Evolutionary conservation across 1,140 invertebrate genomes (phyloP), one percentile per base, ranked within the genome.

Genomic region (Bradysia coprophila): DNA sequence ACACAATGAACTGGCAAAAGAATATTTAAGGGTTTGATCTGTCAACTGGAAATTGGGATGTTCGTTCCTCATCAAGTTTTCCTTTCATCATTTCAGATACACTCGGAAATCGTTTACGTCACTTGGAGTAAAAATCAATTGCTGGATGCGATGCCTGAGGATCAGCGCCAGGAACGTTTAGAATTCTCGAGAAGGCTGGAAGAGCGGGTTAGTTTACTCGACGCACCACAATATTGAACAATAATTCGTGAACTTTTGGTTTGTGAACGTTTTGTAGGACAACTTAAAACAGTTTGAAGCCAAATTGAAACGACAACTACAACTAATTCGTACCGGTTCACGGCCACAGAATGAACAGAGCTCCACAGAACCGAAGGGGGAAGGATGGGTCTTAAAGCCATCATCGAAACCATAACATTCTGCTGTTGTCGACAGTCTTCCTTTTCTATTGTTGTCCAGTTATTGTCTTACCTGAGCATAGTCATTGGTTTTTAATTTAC

Each of bases 1-100:
- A 48, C 87, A 92, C 56, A 84, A 84, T 50, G 69, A 77, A 54
- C 69, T 89, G 47, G 75, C 75, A 28, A 71, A 78, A 53, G 76
- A 81, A 58, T 81, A 79, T 60, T 69, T 78, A 21, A 76, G 75
- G 55, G 73, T 78, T 49, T 62, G 52, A 41, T 57, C 54, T 11
- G 49, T 52, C n/a, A n/a, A n/a, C n/a, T 3, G 4, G 2, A 42
- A 42, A 9, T 28, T 19, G 2, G 22, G 38, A 31, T 31, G n/a
- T 38, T 44, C 37, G 15, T 46, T 34, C 40, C 39, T 33, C 32
- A n/a, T n/a, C n/a, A n/a, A n/a, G n/a, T n/a, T n/a, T 43, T 41
- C 40, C 34, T 38, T 42, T 31, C 31, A 43, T 23, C 38, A 49
- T 68, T 67, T 38, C 60, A 81, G 78, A 71, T 81, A 36, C 77